phyloP scores from a whole-genome alignment of 1,140 invertebrate species.

The Drosophila asahinai region DNA sequence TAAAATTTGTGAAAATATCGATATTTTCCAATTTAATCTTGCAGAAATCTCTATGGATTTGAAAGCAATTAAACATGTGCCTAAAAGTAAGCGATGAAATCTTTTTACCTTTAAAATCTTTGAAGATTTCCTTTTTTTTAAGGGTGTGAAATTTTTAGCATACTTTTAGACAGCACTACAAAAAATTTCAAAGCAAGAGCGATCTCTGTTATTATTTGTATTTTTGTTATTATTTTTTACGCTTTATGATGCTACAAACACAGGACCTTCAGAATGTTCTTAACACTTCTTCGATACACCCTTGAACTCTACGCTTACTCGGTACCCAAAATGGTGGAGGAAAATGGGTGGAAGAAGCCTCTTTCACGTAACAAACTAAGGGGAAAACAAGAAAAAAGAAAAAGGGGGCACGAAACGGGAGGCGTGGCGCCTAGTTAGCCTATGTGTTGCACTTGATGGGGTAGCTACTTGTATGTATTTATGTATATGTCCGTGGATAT shows the following conservation, averaged over 20 bases:
- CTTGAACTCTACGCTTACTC: not conserved
- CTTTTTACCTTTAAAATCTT: too few relatives aligned
- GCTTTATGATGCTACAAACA: too few relatives aligned
- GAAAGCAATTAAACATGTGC: not conserved
- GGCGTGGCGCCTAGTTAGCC: conserved; percentile 46
- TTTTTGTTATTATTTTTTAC: too few relatives aligned
- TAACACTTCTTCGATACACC: not conserved
- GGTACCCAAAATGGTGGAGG: conserved; percentile 10
- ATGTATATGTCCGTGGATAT: conserved; percentile 37
- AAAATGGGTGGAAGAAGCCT: conserved; percentile 38
- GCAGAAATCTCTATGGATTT: too few relatives aligned
- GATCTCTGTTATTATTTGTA: not conserved
- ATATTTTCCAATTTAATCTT: too few relatives aligned
- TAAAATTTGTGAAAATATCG: too few relatives aligned
- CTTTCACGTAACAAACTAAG: conserved; percentile 57
- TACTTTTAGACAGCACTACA: not conserved
- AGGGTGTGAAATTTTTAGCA: too few relatives aligned
- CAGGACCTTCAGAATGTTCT: not conserved
- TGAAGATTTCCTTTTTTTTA: too few relatives aligned
- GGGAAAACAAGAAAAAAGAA: not conserved
- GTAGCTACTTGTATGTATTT: conserved; percentile 35
- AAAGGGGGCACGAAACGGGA: conserved; percentile 18
- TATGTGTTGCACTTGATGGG: conserved; percentile 62
- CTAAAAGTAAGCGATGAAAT: not conserved
- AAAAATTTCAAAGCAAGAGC: not conserved